phyloP scores from a whole-genome alignment of 2,797 vertebrate species.

The Malacoraja senta region DNA sequence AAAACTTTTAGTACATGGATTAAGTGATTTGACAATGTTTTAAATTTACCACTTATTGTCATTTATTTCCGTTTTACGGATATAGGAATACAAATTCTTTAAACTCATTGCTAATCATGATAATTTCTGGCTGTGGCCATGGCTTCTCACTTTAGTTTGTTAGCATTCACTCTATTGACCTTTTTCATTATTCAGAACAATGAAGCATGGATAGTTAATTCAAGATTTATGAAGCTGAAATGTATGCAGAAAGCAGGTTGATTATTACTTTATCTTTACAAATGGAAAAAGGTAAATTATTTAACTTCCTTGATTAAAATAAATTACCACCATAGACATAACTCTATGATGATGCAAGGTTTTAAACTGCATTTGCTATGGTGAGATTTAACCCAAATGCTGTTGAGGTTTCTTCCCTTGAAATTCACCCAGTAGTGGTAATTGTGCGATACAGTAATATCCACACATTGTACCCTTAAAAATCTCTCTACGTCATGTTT shows the following conservation, averaged over 20 bases:
- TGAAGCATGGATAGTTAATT: slow-evolving; percentile 99
- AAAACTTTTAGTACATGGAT: neutral
- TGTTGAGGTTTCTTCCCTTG: neutral
- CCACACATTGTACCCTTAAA: too few relatives aligned
- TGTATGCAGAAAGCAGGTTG: slow-evolving; percentile 91
- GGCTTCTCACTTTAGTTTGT: slow-evolving; percentile 67
- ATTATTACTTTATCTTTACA: slow-evolving; percentile 83
- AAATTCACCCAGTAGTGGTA: too few relatives aligned
- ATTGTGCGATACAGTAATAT: too few relatives aligned
- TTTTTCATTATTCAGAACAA: slow-evolving; percentile 99
- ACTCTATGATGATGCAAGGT: slow-evolving; percentile 1
- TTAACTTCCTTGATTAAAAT: slow-evolving; percentile 56
- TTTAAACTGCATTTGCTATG: slow-evolving; percentile 17
- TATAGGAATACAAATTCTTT: neutral
- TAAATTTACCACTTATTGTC: neutral
- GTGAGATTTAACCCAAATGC: slow-evolving; percentile 12
- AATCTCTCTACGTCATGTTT: too few relatives aligned
- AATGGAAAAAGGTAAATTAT: slow-evolving; percentile 98
- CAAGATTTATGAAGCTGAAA: slow-evolving; percentile 99
- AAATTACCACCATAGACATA: slow-evolving; percentile 51
- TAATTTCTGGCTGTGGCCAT: neutral
- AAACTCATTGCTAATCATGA: neutral
- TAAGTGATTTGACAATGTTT: neutral
- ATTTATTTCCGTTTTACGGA: neutral
- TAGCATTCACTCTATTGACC: slow-evolving; percentile 87